Evolutionary conservation across 2,888 invertebrate species (phyloP).

Genomic region (Apamea anceps): DNA sequence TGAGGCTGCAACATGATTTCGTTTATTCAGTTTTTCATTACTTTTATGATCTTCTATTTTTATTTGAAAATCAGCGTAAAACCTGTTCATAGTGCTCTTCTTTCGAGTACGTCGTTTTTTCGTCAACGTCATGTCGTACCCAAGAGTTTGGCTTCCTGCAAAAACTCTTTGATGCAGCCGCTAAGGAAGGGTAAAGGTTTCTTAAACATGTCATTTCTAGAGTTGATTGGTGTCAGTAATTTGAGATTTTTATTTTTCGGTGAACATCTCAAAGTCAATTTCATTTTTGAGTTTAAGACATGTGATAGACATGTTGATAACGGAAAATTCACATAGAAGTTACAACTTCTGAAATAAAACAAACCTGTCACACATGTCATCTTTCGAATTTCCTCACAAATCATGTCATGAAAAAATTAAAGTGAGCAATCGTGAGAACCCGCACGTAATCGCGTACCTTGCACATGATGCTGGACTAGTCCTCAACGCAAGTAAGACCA

Average conservation of each 20-base stretch:
- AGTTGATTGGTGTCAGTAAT: background rate
- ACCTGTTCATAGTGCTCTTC: background rate
- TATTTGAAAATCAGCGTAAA: background rate
- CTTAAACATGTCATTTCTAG: background rate
- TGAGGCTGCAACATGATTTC: conserved; percentile 19
- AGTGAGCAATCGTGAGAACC: background rate
- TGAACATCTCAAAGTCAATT: background rate
- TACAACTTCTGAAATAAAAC: background rate
- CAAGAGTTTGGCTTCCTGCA: background rate
- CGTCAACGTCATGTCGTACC: background rate
- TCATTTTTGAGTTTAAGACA: background rate
- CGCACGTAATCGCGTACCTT: background rate
- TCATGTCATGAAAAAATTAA: background rate
- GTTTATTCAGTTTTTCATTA: background rate
- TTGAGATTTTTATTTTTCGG: background rate
- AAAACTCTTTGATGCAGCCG: background rate
- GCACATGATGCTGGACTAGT: too few relatives aligned
- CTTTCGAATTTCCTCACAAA: background rate
- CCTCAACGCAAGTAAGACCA: too few relatives aligned
- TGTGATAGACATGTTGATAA: background rate
- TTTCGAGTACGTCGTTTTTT: background rate
- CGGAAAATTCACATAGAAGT: background rate
- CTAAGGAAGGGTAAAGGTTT: too few relatives aligned
- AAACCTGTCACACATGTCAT: background rate
- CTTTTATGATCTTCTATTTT: background rate